Conservation (phyloP, 2,113 vertebrate species). For the Percina caprodes region DNA sequence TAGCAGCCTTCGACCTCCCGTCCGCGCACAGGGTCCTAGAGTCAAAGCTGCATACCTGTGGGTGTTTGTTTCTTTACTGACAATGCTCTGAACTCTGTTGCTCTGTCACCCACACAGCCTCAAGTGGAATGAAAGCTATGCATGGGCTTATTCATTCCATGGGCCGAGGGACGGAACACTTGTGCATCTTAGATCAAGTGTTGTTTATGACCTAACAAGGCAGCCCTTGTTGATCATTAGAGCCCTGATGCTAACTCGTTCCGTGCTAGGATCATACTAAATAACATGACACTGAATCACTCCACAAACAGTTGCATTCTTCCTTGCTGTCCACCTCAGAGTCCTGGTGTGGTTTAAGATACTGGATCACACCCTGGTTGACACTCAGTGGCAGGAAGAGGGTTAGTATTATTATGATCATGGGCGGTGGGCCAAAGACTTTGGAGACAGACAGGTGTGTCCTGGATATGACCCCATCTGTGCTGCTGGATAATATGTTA, state of each 20-base stretch:
- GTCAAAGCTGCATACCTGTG: conserved; percentile 64
- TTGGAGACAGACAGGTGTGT: conserved; percentile 65
- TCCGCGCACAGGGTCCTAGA: conserved; percentile 44
- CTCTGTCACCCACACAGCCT: conserved; percentile 66
- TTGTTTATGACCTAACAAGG: conserved; percentile 63
- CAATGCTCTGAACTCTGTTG: conserved; percentile 55
- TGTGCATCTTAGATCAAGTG: conserved; percentile 27
- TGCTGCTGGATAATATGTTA: conserved; percentile 54
- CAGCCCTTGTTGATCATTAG: conserved; percentile 60
- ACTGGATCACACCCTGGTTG: conserved; percentile 33
- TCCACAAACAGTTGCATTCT: conserved; percentile 5
- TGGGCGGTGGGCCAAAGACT: conserved; percentile 56
- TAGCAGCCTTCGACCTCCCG: conserved; percentile 23
- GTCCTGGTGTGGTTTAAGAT: conserved; percentile 18
- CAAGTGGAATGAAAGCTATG: conserved; percentile 70
- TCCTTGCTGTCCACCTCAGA: conserved; percentile 13
- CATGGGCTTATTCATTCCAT: conserved; percentile 68
- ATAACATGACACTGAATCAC: conserved; percentile 61
- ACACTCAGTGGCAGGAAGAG: conserved; percentile 43
- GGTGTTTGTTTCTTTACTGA: conserved; percentile 77
- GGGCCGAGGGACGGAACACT: conserved; percentile 41
- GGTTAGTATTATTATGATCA: conserved; percentile 44
- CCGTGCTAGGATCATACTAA: conserved; percentile 8
- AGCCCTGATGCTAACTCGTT: conserved; percentile 15
- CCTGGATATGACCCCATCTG: conserved; percentile 45